Evolutionary conservation across 2,797 vertebrate genomes (phyloP).

Genomic region (Lacerta viridis): DNA sequence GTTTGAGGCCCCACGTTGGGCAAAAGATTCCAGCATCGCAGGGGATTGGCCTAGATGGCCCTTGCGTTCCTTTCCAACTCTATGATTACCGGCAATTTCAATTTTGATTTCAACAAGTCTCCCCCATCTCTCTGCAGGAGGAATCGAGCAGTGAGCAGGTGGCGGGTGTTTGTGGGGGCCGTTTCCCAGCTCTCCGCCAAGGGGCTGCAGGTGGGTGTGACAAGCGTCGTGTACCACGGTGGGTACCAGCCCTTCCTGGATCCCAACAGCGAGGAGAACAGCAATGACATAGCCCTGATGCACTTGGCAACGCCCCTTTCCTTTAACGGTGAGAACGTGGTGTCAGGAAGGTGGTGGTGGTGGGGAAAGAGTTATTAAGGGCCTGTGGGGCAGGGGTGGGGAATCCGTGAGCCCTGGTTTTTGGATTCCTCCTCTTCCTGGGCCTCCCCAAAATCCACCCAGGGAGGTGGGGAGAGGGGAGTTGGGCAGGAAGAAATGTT

Average conservation of each 20-base stretch:
- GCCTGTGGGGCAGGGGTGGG: neutral
- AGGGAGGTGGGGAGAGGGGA: too few relatives aligned
- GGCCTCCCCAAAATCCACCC: too few relatives aligned
- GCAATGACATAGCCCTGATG: constrained; percentile 91
- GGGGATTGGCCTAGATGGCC: too few relatives aligned
- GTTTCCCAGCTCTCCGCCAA: constrained; percentile 85
- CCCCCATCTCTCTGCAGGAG: constrained; percentile 75
- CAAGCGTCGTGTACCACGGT: constrained; percentile 89
- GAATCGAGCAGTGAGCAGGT: constrained; percentile 85
- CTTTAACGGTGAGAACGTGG: constrained; percentile 83
- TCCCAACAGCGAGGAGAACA: constrained; percentile 91
- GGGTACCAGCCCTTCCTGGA: constrained; percentile 91
- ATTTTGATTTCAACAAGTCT: neutral
- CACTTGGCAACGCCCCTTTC: constrained; percentile 84
- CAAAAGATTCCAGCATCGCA: too few relatives aligned
- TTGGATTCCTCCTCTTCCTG: too few relatives aligned
- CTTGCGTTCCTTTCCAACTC: too few relatives aligned
- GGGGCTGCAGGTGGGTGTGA: constrained; percentile 85
- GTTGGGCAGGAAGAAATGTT: too few relatives aligned
- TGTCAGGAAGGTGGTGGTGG: neutral
- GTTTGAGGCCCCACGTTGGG: too few relatives aligned
- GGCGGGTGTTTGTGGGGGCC: constrained; percentile 89
- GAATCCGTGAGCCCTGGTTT: too few relatives aligned
- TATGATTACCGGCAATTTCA: too few relatives aligned
- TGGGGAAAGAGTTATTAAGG: neutral